These are phyloP conservation scores for Clarias magur DNA, from an alignment of 2,113 vertebrate genomes.

Conservation along the genomic window DNA sequence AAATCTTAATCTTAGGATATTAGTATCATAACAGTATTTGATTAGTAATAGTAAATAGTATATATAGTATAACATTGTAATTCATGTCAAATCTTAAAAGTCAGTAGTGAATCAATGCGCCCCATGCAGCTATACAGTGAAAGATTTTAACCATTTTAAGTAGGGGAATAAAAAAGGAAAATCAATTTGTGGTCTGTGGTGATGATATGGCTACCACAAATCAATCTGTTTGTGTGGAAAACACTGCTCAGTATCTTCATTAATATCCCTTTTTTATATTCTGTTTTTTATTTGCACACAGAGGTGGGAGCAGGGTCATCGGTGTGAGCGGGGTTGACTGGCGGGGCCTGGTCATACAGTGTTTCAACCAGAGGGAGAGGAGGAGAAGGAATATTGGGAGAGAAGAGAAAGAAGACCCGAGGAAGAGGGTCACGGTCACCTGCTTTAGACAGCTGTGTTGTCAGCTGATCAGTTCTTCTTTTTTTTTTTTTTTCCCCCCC, in stretches of 20 bases:
- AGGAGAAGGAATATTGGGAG: slow-evolving; percentile 32
- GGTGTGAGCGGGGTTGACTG: slow-evolving; percentile 64
- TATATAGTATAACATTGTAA: no score
- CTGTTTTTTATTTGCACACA: slow-evolving; percentile 25
- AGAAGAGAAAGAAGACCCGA: slow-evolving; percentile 49
- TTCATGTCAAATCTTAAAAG: no score
- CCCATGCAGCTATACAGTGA: no score
- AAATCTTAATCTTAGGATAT: no score
- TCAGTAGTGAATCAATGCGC: no score
- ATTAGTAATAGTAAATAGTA: no score
- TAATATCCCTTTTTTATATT: not conserved
- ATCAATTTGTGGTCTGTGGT: no score
- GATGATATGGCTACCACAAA: no score
- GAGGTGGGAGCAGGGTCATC: slow-evolving; percentile 65
- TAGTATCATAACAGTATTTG: no score
- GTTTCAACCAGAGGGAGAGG: slow-evolving; percentile 58
- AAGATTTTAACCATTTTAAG: no score
- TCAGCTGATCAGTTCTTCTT: slow-evolving; percentile 63
- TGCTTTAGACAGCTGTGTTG: slow-evolving; percentile 73
- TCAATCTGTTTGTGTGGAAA: no score
- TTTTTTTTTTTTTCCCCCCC: not conserved
- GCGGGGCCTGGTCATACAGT: slow-evolving; percentile 70
- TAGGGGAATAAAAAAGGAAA: no score
- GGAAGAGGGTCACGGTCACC: slow-evolving; percentile 56
- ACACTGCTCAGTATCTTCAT: not conserved